Evolutionary conservation across 2,888 invertebrate species (phyloP), one percentile per base, ranked within the genome.

Genomic region (Drosophila eohydei): DNA sequence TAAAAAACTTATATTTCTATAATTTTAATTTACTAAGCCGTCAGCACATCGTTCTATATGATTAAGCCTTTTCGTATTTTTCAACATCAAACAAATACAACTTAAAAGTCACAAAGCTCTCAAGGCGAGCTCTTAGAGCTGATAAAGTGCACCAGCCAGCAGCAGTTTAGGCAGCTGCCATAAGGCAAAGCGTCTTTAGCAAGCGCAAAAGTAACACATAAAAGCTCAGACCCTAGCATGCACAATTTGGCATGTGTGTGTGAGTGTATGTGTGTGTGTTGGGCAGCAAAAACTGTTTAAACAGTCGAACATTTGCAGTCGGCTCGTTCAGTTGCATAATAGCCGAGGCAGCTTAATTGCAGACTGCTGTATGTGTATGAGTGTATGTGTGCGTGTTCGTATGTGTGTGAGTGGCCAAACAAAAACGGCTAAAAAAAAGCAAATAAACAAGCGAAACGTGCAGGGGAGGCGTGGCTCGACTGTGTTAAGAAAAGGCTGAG

Each of bases 331-430:
- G 61, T 62, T 72, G 59, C 71, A 71, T 71, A 74, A 78, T 70
- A 65, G 71, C 43, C 50, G 58, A 73, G 66, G 73, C 78, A 81
- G 77, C 77, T 77, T 89, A 89, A 89, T 84, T 83, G 84, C 88
- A 87, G 70, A 69, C 67, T 58, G 44, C 55, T 65, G 79, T 59
- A 34, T 66, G 56, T 58, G 54, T 57, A 58, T 52, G 56, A 41
- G 56, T 40, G 65, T 44, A 28, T 60, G 68, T 55, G 34, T 51
- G 51, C 38, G n/a, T 34, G 21, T 46, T 38, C 7, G 51, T 16
- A 66, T 51, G 36, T 54, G 50, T 61, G 51, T 51, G 34, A 26
- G 44, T 36, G 52, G 61, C 59, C 44, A 61, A 51, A 36, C 57
- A 70, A 74, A 80, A 83, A 59, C 63, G 64, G 66, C 61, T 66